phyloP scores from a whole-genome alignment of 1,140 invertebrate genomes.

The Rhizoglyphus robini region DNA sequence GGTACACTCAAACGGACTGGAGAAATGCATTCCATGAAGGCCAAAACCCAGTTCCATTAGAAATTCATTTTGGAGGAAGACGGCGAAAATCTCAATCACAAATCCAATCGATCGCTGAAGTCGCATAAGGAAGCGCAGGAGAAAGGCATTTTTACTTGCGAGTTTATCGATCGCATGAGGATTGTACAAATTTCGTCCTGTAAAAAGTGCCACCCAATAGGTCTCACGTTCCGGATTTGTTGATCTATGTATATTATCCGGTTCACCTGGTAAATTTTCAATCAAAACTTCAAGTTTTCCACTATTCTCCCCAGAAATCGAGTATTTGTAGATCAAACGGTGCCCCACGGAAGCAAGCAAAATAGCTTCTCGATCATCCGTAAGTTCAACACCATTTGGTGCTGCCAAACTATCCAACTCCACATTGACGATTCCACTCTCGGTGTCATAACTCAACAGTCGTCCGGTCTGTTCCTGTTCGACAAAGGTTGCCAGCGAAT shows the following conservation, averaged over 20 bases:
- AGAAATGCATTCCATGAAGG: not conserved
- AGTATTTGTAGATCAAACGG: slow-evolving; percentile 44
- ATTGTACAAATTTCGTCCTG: slow-evolving; percentile 29
- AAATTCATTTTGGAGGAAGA: slow-evolving; percentile 16
- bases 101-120: slow-evolving; percentile 25
- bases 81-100: slow-evolving; percentile 19
- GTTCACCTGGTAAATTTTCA: slow-evolving; percentile 57
- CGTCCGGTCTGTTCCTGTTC: slow-evolving; percentile 17
- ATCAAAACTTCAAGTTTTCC: slow-evolving; percentile 56
- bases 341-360: slow-evolving; percentile 46
- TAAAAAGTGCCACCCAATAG: slow-evolving; percentile 46
- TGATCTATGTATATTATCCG: too few species aligned
- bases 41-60: slow-evolving; percentile 16
- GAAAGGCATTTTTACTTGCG: slow-evolving; percentile 30
- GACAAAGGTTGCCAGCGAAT: not conserved
- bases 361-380: slow-evolving; percentile 55
- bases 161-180: slow-evolving; percentile 30
- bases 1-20: slow-evolving; percentile 15
- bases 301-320: slow-evolving; percentile 55
- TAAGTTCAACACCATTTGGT: too few species aligned
- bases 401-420: slow-evolving; percentile 1
- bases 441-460: slow-evolving; percentile 14
- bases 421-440: not conserved
- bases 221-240: too few species aligned
- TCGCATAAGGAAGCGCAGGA: slow-evolving; percentile 31